Evolutionary conservation across 2,888 invertebrate genomes (phyloP), one percentile per base, ranked within the genome.

Genomic region (Notodonta ziczac): DNA sequence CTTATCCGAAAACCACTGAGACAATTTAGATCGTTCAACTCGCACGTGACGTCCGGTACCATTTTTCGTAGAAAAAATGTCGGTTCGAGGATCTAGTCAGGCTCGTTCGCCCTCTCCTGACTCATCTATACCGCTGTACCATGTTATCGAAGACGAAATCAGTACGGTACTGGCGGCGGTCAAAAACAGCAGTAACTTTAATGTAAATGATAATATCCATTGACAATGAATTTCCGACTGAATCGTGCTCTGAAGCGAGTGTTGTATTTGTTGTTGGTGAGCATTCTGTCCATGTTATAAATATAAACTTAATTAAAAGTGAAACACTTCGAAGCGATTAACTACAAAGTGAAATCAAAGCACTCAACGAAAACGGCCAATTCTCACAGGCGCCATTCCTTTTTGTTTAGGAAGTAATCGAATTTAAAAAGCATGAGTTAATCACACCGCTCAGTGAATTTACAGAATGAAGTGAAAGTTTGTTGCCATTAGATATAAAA

Each of bases 1-100:
- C 65, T 64, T 48, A 66, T 76, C 72, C 73, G 70, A 76, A 83
- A 85, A 82, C 82, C 77, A 72, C 82, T 80, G 81, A 81, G 75
- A 78, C 81, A 81, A 84, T 81, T 84, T 82, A 84, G 90, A 89
- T 85, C 89, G 70, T 90, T 90, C 87, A 89, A 88, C 87, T 86
- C 79, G 79, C 76, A 89, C 91, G 92, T 92, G 92, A 90, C 88
- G 81, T 90, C 90, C 91, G 91, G 85, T 74, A 66, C 62, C 73
- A 77, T 81, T 76, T 78, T 73, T 74, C 72, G 66, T 70, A 71
- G 77, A 79, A 81, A 81, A 82, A 84, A 79, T 78, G 69, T 62
- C 74, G 63, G 74, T 70, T 69, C 61, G 77, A 85, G 83, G 83
- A 87, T 82, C 79, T 78, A 78, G 76, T 77, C 76, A 70, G 70